Conservation (phyloP, 1,140 invertebrate genomes). For the Cotesia typhae region DNA sequence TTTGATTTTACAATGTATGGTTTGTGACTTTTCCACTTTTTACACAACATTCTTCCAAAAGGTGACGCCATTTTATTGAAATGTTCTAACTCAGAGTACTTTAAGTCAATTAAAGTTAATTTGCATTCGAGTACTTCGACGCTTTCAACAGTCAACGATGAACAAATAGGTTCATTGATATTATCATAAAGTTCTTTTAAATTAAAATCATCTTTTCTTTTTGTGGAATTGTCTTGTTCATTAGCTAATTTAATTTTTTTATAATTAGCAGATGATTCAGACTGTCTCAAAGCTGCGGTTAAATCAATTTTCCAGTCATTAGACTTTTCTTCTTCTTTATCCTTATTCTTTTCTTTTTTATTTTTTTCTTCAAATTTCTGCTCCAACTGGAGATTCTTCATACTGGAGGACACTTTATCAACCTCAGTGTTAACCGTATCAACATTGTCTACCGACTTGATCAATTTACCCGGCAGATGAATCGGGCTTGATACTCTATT, state of each 20-base stretch:
- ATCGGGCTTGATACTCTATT: conserved; percentile 21
- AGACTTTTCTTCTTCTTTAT: conserved; percentile 25
- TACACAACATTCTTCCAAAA: conserved; percentile 67
- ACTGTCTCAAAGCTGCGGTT: conserved; percentile 44
- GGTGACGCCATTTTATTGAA: conserved; percentile 53
- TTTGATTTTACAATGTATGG: conserved; percentile 40
- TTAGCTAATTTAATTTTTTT: conserved; percentile 28
- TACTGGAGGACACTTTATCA: background rate
- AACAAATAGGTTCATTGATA: conserved; percentile 19
- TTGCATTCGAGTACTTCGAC: conserved; percentile 41
- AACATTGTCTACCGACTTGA: too few species aligned
- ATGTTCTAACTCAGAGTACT: conserved; percentile 36
- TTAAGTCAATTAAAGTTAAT: conserved; percentile 51
- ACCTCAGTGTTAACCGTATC: too few species aligned
- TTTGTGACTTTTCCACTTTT: conserved; percentile 50
- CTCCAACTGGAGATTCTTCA: background rate
- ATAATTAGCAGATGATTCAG: conserved; percentile 25
- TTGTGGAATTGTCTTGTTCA: conserved; percentile 1
- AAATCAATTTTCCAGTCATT: conserved; percentile 49
- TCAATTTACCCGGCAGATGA: background rate
- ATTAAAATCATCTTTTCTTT: conserved; percentile 17
- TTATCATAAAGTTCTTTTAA: conserved; percentile 21
- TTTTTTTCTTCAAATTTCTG: background rate
- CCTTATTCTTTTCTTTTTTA: background rate
- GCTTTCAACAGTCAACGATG: conserved; percentile 2